phyloP scores from a whole-genome alignment of 2,888 invertebrate genomes.

The Rhingia campestris region DNA sequence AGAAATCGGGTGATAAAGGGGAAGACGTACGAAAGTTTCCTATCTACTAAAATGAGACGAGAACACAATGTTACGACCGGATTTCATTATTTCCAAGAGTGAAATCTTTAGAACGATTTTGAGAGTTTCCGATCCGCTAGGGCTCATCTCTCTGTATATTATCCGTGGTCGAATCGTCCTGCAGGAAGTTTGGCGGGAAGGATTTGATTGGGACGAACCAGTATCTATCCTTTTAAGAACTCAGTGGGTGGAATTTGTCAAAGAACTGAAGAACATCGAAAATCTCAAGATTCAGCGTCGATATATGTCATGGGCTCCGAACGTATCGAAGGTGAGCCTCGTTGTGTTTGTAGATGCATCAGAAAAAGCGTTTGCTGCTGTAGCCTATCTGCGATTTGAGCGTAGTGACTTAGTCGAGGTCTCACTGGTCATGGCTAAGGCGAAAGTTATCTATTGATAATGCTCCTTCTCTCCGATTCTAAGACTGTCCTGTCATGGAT shows the following conservation, averaged over 20 bases:
- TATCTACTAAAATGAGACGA: no score
- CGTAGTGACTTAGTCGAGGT: no score
- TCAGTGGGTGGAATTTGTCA: conserved; percentile 16
- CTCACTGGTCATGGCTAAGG: no score
- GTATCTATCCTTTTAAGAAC: not conserved
- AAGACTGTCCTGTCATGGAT: no score
- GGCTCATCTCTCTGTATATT: no score
- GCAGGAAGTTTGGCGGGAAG: conserved; percentile 27
- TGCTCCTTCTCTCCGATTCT: no score
- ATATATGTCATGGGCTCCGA: conserved; percentile 3
- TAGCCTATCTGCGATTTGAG: no score
- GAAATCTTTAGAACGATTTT: conserved; percentile 23
- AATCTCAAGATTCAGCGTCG: conserved; percentile 4
- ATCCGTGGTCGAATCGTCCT: conserved; percentile 16
- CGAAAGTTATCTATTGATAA: no score
- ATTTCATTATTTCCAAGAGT: not conserved
- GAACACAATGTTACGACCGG: not conserved
- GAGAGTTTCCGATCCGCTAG: conserved; percentile 22
- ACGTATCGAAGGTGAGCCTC: conserved; percentile 9
- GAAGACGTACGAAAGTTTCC: no score
- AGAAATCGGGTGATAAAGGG: no score
- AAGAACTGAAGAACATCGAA: conserved; percentile 3
- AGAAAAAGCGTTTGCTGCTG: no score
- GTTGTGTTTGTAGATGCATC: no score
- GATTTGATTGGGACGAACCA: conserved; percentile 24